Percentiles rank a stretch among this genome's conserved stretches.
Conservation (phyloP, 2,888 invertebrate species). For the Heteropelma amictum region DNA sequence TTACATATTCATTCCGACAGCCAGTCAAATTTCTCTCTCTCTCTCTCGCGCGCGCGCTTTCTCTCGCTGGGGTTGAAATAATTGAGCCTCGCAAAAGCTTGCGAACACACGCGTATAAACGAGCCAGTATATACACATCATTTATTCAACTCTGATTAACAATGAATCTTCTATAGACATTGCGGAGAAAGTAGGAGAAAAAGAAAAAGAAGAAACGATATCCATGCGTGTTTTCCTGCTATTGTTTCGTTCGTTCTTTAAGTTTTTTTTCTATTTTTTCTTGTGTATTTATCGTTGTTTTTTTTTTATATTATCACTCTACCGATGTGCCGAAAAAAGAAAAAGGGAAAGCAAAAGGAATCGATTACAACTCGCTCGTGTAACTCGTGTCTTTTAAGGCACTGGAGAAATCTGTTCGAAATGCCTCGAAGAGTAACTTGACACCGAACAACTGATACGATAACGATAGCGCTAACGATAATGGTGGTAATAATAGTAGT, state of each 20-base stretch:
- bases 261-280: constrained; percentile 57
- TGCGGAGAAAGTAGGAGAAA: too few relatives aligned
- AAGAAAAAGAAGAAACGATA: constrained; percentile 67
- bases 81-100: constrained; percentile 65
- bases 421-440: constrained; percentile 73
- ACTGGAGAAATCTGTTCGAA: constrained; percentile 68
- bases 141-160: constrained; percentile 74
- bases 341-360: constrained; percentile 25
- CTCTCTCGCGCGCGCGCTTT: constrained; percentile 10
- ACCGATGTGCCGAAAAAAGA: constrained; percentile 63
- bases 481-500: constrained; percentile 56
- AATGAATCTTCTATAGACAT: constrained; percentile 70
- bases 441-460: constrained; percentile 69
- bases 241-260: constrained; percentile 60
- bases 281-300: too few relatives aligned
- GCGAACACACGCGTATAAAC: constrained; percentile 72
- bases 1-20: too few relatives aligned
- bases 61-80: constrained; percentile 27
- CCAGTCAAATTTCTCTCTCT: too few relatives aligned
- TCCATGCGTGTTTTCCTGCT: constrained; percentile 66
- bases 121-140: constrained; percentile 72
- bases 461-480: constrained; percentile 52
- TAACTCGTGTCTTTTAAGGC: constrained; percentile 60
- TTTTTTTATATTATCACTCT: too few relatives aligned
- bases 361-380: constrained; percentile 69